Percentiles rank a stretch among this genome's conserved stretches.
phyloP scores from a whole-genome alignment of 2,888 invertebrate genomes.

The Athripsodes cinereus region DNA sequence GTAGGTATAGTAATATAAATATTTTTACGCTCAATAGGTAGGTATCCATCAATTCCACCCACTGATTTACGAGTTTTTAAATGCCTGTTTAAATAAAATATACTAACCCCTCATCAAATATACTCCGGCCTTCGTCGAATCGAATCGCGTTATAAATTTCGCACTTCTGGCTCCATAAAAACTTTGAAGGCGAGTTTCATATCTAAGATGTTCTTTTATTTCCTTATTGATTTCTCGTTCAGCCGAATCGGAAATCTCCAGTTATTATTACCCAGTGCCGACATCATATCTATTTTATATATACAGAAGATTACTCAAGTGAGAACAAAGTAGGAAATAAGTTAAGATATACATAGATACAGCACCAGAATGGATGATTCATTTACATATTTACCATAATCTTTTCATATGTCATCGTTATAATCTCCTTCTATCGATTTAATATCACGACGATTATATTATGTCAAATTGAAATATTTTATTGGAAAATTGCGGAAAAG shows the following conservation, averaged over 20 bases:
- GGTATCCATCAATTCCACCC: background rate
- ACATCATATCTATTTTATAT: background rate
- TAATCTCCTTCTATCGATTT: too few relatives aligned
- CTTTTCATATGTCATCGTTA: too few relatives aligned
- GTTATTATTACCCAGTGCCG: conserved; percentile 1
- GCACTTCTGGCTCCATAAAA: background rate
- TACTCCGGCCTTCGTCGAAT: background rate
- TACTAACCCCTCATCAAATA: background rate
- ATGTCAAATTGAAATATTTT: too few relatives aligned
- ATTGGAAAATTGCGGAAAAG: too few relatives aligned
- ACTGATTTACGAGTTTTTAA: background rate
- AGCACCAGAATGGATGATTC: too few relatives aligned
- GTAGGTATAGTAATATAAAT: too few relatives aligned
- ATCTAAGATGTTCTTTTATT: conserved; percentile 1
- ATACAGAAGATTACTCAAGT: too few relatives aligned
- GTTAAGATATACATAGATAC: too few relatives aligned
- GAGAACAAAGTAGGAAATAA: too few relatives aligned
- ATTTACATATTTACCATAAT: too few relatives aligned
- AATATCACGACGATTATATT: too few relatives aligned
- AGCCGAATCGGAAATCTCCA: background rate
- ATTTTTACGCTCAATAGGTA: too few relatives aligned
- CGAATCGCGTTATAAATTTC: background rate
- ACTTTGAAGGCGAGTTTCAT: background rate
- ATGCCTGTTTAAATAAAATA: background rate
- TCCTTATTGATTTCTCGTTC: conserved; percentile 1